phyloP scores from a whole-genome alignment of 2,888 invertebrate species.

The Ophioninae sp. region DNA sequence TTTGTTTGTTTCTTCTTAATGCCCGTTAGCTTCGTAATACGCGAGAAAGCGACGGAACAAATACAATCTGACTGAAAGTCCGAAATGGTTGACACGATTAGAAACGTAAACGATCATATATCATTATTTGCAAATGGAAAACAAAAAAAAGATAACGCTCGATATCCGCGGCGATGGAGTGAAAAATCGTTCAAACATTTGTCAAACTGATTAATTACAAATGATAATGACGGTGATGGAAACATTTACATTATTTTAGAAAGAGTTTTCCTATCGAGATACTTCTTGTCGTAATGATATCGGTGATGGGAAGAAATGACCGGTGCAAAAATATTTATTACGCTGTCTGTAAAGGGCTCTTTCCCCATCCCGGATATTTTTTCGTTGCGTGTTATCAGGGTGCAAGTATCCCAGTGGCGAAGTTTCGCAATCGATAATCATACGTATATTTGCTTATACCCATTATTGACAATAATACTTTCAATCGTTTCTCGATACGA shows the following conservation, averaged over 20 bases:
- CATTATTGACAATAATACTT: not conserved
- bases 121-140: constrained; percentile 1
- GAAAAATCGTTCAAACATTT: constrained; percentile 21
- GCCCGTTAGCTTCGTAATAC: constrained; percentile 3
- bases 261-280: not conserved
- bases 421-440: not conserved
- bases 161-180: not conserved
- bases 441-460: not conserved
- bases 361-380: not conserved
- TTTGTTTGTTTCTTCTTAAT: constrained; percentile 13
- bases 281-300: not conserved
- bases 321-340: not conserved
- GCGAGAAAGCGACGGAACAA: constrained; percentile 1
- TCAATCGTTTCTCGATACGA: not conserved
- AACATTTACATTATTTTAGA: not conserved
- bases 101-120: constrained; percentile 26
- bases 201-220: not conserved
- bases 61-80: constrained; percentile 28
- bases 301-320: not conserved
- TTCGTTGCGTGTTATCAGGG: not conserved
- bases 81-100: constrained; percentile 17
- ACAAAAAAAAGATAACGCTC: constrained; percentile 26
- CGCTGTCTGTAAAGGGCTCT: not conserved
- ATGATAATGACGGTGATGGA: not conserved
- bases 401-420: not conserved